Percentiles rank a stretch among this genome's conserved stretches.
Conservation (phyloP, 2,113 vertebrate species). For the Diglossa brunneiventris region DNA sequence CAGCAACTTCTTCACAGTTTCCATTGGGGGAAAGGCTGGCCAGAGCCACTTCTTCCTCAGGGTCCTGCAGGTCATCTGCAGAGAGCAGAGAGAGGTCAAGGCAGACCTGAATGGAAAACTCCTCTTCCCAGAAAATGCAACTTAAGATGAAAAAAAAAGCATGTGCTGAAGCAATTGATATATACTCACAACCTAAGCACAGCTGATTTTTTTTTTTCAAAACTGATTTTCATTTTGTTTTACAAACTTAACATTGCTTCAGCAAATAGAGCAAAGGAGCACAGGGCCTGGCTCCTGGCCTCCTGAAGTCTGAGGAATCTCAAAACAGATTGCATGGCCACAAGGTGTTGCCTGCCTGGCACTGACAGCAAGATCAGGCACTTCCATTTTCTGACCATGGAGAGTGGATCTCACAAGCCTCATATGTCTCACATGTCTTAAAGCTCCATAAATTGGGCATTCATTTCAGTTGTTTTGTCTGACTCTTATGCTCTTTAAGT, state of each 20-base stretch:
- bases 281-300: not conserved
- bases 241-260: not conserved
- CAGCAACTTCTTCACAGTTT: slow-evolving; percentile 43
- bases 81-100: not conserved
- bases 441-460: not conserved
- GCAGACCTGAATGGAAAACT: not conserved
- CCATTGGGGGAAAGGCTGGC: slow-evolving; percentile 56
- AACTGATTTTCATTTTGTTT: not conserved
- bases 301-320: not conserved
- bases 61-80: slow-evolving; percentile 39
- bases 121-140: not conserved
- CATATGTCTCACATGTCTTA: not conserved
- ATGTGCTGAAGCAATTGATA: not conserved
- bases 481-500: not conserved
- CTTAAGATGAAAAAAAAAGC: not conserved
- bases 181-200: not conserved
- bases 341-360: not conserved
- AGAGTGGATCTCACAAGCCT: not conserved
- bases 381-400: not conserved
- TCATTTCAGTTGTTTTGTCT: not conserved
- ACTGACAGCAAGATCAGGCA: not conserved
- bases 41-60: slow-evolving; percentile 67
- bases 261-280: not conserved
- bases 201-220: not conserved
- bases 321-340: not conserved